Percentiles rank a stretch among this genome's conserved stretches.
Evolutionary conservation across 2,888 invertebrate species (phyloP).

Genomic region (Busseola fusca): DNA sequence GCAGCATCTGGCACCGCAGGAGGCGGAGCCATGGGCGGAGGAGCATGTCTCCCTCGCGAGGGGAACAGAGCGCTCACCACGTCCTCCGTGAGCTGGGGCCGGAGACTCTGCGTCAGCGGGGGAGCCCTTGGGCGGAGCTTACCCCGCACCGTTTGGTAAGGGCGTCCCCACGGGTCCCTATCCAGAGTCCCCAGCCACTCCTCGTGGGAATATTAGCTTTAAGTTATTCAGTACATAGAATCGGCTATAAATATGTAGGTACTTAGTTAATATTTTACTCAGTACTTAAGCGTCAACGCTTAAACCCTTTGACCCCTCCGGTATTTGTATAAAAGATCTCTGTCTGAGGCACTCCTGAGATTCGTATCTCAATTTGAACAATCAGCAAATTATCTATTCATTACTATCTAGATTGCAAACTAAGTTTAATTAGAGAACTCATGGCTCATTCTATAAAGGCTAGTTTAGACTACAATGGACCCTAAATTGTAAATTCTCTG

Average conservation of each 20-base stretch:
- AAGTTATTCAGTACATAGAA: neutral
- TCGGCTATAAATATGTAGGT: neutral
- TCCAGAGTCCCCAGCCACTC: no score
- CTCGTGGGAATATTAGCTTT: no score
- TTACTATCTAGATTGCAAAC: conserved; percentile 13
- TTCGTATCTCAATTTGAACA: conserved; percentile 12
- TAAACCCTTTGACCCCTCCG: conserved; percentile 2
- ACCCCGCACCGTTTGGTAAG: no score
- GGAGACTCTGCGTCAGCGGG: no score
- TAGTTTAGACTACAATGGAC: conserved; percentile 1
- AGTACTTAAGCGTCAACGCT: no score
- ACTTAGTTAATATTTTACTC: conserved; percentile 7
- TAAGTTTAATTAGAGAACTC: neutral
- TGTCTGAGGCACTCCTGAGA: conserved; percentile 18
- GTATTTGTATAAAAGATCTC: conserved; percentile 26
- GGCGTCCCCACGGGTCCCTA: no score
- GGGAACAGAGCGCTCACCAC: no score
- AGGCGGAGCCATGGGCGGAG: no score
- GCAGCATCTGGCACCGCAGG: no score
- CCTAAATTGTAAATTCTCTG: neutral
- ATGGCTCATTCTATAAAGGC: neutral
- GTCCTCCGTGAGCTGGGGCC: no score
- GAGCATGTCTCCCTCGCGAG: no score
- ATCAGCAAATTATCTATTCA: conserved; percentile 24
- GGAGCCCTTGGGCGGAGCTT: no score